Conservation (phyloP, 2,888 invertebrate genomes). For the Pristionchus fissidentatus region DNA sequence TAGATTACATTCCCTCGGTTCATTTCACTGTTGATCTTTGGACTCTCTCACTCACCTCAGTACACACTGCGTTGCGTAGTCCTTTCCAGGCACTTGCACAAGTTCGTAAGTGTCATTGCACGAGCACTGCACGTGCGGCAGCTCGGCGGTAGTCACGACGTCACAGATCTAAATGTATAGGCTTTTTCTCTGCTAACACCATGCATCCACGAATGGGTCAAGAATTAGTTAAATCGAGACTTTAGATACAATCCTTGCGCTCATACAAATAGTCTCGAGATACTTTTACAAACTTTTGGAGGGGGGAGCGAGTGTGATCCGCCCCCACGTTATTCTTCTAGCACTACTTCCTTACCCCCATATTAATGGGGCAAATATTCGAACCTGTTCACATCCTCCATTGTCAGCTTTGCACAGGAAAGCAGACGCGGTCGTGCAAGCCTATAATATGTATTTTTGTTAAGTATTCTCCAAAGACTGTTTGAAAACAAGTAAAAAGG, state of each 20-base stretch:
- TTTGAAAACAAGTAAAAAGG: not conserved
- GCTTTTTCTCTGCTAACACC: not conserved
- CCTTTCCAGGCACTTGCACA: constrained; percentile 81
- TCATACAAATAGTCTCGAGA: no score
- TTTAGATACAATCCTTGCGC: no score
- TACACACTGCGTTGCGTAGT: constrained; percentile 72
- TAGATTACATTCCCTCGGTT: not conserved
- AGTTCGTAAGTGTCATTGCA: constrained; percentile 89
- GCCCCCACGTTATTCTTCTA: no score
- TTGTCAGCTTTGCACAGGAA: constrained; percentile 89
- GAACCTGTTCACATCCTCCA: constrained; percentile 87
- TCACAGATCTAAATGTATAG: constrained; percentile 65
- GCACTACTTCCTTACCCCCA: no score
- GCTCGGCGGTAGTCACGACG: constrained; percentile 60
- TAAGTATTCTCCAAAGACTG: not conserved
- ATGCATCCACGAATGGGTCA: not conserved
- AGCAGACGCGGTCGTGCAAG: constrained; percentile 76
- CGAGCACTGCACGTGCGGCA: constrained; percentile 85
- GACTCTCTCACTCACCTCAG: constrained; percentile 50
- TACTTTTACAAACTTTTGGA: no score
- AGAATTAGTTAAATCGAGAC: not conserved
- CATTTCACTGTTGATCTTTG: not conserved
- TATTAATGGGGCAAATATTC: no score
- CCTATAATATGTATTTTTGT: no score
- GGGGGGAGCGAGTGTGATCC: no score